Evolutionary conservation across 2,113 vertebrate species (phyloP).

Genomic region (Epinephelus fuscoguttatus): DNA sequence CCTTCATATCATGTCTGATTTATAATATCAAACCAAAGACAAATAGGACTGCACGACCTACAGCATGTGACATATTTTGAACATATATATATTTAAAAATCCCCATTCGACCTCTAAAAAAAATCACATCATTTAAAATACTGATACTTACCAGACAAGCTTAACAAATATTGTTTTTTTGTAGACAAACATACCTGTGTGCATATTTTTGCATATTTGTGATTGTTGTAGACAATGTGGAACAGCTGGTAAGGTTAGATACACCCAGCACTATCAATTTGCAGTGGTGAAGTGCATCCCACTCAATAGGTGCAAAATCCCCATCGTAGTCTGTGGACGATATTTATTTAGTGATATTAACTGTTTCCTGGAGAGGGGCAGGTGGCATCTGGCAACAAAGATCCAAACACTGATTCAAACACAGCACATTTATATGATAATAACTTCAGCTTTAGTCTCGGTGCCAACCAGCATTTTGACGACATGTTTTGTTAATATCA

Average conservation of each 20-base stretch:
- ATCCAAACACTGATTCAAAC: slow-evolving; percentile 23
- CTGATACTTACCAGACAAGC: neutral
- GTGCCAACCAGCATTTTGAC: slow-evolving; percentile 8
- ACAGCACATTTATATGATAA: slow-evolving; percentile 3
- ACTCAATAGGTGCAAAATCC: slow-evolving; percentile 61
- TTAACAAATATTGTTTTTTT: slow-evolving; percentile 1
- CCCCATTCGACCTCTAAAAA: neutral
- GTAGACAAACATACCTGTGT: slow-evolving; percentile 23
- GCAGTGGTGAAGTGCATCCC: slow-evolving; percentile 53
- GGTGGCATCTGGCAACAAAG: slow-evolving; percentile 35
- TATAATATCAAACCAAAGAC: slow-evolving; percentile 22
- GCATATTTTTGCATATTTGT: slow-evolving; percentile 67
- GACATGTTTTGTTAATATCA: slow-evolving; percentile 15
- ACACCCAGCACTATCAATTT: slow-evolving; percentile 33
- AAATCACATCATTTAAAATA: neutral
- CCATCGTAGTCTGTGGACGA: slow-evolving; percentile 25
- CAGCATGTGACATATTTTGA: neutral
- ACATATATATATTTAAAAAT: neutral
- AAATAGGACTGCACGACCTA: neutral
- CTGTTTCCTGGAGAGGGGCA: slow-evolving; percentile 30
- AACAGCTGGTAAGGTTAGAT: slow-evolving; percentile 57
- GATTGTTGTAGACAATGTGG: slow-evolving; percentile 44
- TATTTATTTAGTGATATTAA: slow-evolving; percentile 60
- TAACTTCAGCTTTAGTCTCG: slow-evolving; percentile 8
- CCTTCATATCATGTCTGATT: slow-evolving; percentile 33